Evolutionary conservation across 35 echinoderm and acorn worm species (phyloP).

Genomic region (Apostichopus japonicus): DNA sequence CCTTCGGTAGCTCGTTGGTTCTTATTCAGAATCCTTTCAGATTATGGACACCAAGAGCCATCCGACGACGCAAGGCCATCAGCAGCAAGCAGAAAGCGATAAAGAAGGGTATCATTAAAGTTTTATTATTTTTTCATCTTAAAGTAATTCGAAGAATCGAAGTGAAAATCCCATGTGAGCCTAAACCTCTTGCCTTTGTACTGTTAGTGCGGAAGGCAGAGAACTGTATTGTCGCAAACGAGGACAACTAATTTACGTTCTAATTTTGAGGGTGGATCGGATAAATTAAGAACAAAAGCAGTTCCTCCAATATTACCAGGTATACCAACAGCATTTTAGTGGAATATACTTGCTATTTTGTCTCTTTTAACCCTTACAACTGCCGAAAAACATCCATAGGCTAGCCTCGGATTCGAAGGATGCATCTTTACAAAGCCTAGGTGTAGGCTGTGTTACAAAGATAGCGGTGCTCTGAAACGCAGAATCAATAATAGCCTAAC

Average conservation of each 20-base stretch:
- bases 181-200: conserved; percentile 53
- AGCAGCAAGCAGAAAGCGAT: conserved; percentile 88
- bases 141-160: conserved; percentile 61
- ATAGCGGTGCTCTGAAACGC: too few relatives aligned
- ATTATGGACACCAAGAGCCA: conserved; percentile 98
- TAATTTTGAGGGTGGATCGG: conserved; percentile 13
- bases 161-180: conserved; percentile 55
- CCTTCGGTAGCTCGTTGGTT: conserved; percentile 97
- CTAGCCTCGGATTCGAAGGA: too few relatives aligned
- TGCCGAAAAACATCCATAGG: too few relatives aligned
- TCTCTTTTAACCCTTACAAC: too few relatives aligned
- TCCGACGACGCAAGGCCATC: conserved; percentile 93
- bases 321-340: neutral
- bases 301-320: neutral
- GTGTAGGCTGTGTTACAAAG: too few relatives aligned
- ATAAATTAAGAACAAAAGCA: neutral
- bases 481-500: too few relatives aligned
- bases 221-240: neutral
- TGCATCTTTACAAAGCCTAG: too few relatives aligned
- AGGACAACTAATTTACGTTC: neutral
- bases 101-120: conserved; percentile 92
- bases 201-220: conserved; percentile 42
- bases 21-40: conserved; percentile 73
- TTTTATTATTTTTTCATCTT: conserved; percentile 74
- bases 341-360: neutral